Percentiles rank a stretch among this genome's conserved stretches.
These are phyloP conservation scores for Beaufortia kweichowensis DNA, from an alignment of 2,113 vertebrate species.

Conservation along the genomic window DNA sequence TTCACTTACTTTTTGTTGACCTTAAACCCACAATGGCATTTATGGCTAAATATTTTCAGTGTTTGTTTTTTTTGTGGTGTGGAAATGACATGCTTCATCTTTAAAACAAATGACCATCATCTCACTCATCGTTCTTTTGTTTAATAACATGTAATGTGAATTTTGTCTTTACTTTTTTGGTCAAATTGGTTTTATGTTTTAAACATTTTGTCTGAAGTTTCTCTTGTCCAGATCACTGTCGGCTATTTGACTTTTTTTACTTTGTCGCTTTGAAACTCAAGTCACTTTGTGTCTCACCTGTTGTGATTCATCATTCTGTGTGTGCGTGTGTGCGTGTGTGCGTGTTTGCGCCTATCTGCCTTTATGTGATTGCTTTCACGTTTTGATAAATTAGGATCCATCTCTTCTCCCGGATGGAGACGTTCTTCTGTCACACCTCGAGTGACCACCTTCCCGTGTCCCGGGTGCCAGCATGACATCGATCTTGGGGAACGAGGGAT, in stretches of 20 bases:
- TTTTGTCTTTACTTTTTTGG: too few relatives aligned
- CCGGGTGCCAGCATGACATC: constrained; percentile 89
- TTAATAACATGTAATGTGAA: too few relatives aligned
- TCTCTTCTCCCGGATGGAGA: constrained; percentile 84
- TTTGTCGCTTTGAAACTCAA: constrained; percentile 32
- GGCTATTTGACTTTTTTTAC: constrained; percentile 49
- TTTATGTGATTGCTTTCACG: constrained; percentile 52
- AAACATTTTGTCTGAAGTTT: constrained; percentile 27
- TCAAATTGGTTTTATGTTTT: background rate
- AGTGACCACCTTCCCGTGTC: constrained; percentile 87
- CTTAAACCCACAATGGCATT: too few relatives aligned
- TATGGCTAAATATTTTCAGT: too few relatives aligned
- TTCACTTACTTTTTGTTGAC: too few relatives aligned
- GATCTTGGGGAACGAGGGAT: constrained; percentile 95
- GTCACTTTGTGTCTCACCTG: constrained; percentile 23
- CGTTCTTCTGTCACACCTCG: constrained; percentile 86
- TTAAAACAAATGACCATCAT: background rate
- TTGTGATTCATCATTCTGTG: constrained; percentile 20
- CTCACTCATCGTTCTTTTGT: constrained; percentile 21
- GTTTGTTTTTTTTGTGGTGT: background rate
- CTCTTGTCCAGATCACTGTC: constrained; percentile 69
- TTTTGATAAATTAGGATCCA: constrained; percentile 70
- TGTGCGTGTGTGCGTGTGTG: too few relatives aligned
- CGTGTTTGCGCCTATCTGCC: background rate
- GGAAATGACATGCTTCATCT: background rate